Base-by-base conservation (phyloP, 1,140 invertebrate genomes). In the Drosophila cardini region DNA sequence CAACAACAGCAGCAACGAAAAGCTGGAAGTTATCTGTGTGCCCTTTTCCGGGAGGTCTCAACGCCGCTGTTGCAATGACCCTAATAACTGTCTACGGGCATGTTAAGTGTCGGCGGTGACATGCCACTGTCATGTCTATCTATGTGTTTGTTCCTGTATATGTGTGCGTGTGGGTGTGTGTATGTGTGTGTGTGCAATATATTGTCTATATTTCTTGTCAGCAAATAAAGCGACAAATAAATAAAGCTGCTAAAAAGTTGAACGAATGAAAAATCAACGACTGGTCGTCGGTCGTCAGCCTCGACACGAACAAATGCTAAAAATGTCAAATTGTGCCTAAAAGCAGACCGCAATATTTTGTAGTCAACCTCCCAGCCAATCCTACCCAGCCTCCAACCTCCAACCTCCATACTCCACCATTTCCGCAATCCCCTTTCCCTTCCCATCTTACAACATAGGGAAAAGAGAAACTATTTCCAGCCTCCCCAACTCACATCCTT, bases 1-100 rank as follows among this genome's bases (percentile, higher is more conserved):
- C 36, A 32, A n/a, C 42, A 67, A 68, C 61, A 34, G 46, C 42
- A 62, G 15, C 48, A 45, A 30, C 4, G 32, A 36, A 46, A 50
- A 69, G 34, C 56, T 53, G 42, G 61, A 75, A 75, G 64, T 64
- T 78, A 74, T 78, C 76, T 75, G 52, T 62, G 57, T 53, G 63
- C 16, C 46, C 64, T 61, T 73, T 73, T 73, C 52, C 30, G 36
- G 50, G 10, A 13, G 30, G 30, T 26, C 52, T 55, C 58, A 46
- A 32, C 38, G 50, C 52, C 53, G 26, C 34, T 52, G 58, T 58
- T 76, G 72, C 76, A 79, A 79, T 79, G 76, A 87, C 83, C 83
- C 83, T 87, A 87, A 87, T 87, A 87, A 87, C 83, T 87, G 83
- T 87, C 83, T 87, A 89, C 80, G 84, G 84, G 80, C 83, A 87